Percentiles rank a stretch among this genome's conserved stretches.
phyloP scores from a whole-genome alignment of 1,140 invertebrate genomes.

The Drosophila watanabei region DNA sequence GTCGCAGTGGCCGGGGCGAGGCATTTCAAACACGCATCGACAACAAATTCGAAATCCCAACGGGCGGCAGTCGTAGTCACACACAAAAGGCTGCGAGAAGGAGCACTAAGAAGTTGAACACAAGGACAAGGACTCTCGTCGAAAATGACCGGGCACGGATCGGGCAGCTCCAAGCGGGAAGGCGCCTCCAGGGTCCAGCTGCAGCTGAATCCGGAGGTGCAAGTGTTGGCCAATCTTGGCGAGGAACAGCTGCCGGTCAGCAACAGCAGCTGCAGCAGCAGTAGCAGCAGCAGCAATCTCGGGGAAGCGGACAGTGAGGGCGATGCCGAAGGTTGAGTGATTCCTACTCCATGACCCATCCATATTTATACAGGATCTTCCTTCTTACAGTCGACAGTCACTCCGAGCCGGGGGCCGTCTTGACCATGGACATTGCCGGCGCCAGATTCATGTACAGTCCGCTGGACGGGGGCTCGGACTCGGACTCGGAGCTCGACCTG shows the following conservation, averaged over 20 bases:
- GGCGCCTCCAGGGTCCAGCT: neutral
- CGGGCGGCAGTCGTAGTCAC: neutral
- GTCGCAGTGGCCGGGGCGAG: conserved; percentile 29
- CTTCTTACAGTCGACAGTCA: conserved; percentile 19
- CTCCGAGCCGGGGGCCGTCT: neutral
- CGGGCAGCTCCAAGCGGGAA: neutral
- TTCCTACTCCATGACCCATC: neutral
- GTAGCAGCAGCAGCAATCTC: conserved; percentile 6
- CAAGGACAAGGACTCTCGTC: neutral
- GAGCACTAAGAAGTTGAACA: neutral
- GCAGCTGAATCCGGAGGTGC: neutral
- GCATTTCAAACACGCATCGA: conserved; percentile 52
- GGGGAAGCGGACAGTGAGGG: conserved; percentile 8
- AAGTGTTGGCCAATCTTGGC: neutral
- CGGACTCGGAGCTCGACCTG: conserved; percentile 48
- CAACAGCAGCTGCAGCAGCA: neutral
- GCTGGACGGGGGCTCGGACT: conserved; percentile 47
- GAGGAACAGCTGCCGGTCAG: neutral
- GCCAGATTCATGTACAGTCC: conserved; percentile 33
- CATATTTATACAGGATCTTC: no score
- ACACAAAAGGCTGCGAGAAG: no score
- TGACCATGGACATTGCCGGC: no score
- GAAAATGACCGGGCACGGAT: conserved; percentile 4
- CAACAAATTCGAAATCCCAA: conserved; percentile 40
- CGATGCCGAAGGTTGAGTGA: conserved; percentile 1